These are phyloP conservation scores for Macrosteles quadrilineatus DNA, from an alignment of 1,140 invertebrate species.

Conservation along the genomic window DNA sequence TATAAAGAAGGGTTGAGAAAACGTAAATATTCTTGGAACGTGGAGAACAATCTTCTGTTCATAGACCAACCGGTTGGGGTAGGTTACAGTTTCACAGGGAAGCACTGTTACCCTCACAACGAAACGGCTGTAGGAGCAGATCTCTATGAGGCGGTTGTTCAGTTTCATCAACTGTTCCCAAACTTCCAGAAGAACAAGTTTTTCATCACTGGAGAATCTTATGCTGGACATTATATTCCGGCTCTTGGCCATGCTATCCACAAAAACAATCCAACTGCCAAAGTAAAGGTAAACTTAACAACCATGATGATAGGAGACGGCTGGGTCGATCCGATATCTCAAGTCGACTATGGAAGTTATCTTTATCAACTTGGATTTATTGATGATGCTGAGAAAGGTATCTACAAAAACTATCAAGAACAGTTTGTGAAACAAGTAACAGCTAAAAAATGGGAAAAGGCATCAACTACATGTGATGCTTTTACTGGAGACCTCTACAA, in stretches of 20 bases:
- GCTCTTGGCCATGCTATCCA: conserved; percentile 76
- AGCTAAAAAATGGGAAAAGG: conserved; percentile 48
- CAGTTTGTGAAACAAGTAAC: conserved; percentile 51
- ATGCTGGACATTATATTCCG: conserved; percentile 82
- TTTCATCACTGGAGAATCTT: conserved; percentile 83
- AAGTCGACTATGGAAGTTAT: conserved; percentile 78
- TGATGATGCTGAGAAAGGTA: conserved; percentile 53
- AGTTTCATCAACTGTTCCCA: conserved; percentile 73
- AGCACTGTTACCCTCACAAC: conserved; percentile 64
- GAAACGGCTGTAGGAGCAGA: conserved; percentile 55
- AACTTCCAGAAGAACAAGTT: conserved; percentile 66
- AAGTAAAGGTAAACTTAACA: conserved; percentile 58
- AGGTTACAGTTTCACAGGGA: conserved; percentile 66
- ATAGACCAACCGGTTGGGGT: conserved; percentile 66
- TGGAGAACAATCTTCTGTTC: conserved; percentile 55
- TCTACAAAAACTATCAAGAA: neutral
- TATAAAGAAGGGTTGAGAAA: conserved; percentile 4
- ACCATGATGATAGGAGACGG: conserved; percentile 85
- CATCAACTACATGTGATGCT: neutral
- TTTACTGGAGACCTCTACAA: conserved; percentile 54
- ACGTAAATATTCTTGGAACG: conserved; percentile 33
- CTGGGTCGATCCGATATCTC: conserved; percentile 80
- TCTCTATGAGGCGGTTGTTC: conserved; percentile 44
- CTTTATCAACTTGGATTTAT: conserved; percentile 72
- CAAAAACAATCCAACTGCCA: conserved; percentile 60